Conservation (phyloP, 2,797 vertebrate species). For the Girardinus metallicus region DNA sequence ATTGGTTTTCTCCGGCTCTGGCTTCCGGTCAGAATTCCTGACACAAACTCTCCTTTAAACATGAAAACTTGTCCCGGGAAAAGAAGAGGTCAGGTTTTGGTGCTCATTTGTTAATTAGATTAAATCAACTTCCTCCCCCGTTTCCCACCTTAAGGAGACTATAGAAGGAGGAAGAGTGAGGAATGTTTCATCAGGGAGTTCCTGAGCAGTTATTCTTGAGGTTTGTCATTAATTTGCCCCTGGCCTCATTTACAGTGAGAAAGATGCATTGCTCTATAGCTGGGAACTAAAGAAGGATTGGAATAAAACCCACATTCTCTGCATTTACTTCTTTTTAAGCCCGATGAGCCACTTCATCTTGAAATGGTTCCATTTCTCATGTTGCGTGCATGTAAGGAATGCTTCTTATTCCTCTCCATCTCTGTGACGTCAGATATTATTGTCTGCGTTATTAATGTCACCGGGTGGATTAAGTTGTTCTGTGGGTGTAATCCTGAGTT, state of each 20-base stretch:
- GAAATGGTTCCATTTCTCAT: not conserved
- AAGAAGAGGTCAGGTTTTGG: slow-evolving; percentile 50
- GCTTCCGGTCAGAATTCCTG: slow-evolving; percentile 41
- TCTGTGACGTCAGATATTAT: not conserved
- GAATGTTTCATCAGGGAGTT: slow-evolving; percentile 49
- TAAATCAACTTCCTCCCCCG: slow-evolving; percentile 23
- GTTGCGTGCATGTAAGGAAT: not conserved
- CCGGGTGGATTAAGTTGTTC: not conserved
- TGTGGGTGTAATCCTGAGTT: not conserved
- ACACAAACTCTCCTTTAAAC: slow-evolving; percentile 45
- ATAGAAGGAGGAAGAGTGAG: slow-evolving; percentile 21
- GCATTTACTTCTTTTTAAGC: not conserved
- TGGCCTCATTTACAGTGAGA: slow-evolving; percentile 53
- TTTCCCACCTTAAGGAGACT: slow-evolving; percentile 16
- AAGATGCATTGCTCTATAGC: slow-evolving; percentile 44
- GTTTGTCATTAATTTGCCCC: slow-evolving; percentile 67
- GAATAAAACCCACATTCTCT: not conserved
- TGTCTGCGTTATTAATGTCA: not conserved
- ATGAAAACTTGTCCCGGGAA: slow-evolving; percentile 44
- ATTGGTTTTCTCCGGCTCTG: not conserved
- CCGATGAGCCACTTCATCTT: not conserved
- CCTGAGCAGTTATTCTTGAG: slow-evolving; percentile 74
- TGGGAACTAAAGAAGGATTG: slow-evolving; percentile 30
- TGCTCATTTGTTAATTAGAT: slow-evolving; percentile 63
- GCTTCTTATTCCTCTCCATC: not conserved